A percentile compares a stretch with the other conserved stretches of the same genome.
phyloP scores from a whole-genome alignment of 2,797 vertebrate genomes.

The Limosa lapponica region DNA sequence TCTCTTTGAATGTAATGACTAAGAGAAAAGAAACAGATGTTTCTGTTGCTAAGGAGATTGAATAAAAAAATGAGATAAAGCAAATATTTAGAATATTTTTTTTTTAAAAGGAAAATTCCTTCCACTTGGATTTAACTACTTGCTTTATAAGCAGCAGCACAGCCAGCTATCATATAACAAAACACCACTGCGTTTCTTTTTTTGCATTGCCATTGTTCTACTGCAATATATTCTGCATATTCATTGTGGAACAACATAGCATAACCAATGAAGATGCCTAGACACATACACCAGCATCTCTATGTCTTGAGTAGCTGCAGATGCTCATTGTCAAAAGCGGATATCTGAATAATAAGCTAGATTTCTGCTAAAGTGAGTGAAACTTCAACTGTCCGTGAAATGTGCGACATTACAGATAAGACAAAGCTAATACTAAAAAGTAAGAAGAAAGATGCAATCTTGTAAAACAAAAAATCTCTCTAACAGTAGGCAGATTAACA shows the following conservation, averaged over 20 bases:
- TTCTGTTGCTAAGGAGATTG: slow-evolving; percentile 79
- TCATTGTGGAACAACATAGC: not conserved
- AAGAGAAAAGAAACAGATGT: slow-evolving; percentile 82
- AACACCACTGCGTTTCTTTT: not conserved
- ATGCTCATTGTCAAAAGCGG: not conserved
- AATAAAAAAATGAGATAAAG: slow-evolving; percentile 61
- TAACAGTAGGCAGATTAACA: not conserved
- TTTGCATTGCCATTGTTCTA: not conserved
- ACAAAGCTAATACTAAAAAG: not conserved
- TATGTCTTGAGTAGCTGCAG: slow-evolving; percentile 28
- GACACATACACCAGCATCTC: slow-evolving; percentile 1
- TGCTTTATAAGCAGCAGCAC: slow-evolving; percentile 61
- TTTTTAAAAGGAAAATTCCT: slow-evolving; percentile 47
- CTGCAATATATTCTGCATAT: not conserved
- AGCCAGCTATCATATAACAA: slow-evolving; percentile 24
- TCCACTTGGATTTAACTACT: slow-evolving; percentile 68
- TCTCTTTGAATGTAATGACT: slow-evolving; percentile 79
- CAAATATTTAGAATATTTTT: slow-evolving; percentile 74
- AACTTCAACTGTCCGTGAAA: not conserved
- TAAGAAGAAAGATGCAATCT: not conserved
- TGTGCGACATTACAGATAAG: not conserved
- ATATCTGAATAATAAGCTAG: not conserved
- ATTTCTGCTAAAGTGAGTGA: not conserved
- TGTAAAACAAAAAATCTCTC: not conserved
- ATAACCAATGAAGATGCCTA: slow-evolving; percentile 12